These are phyloP conservation scores for Vulpes vulpes DNA, from an alignment of 2,113 vertebrate genomes.

Conservation along the genomic window DNA sequence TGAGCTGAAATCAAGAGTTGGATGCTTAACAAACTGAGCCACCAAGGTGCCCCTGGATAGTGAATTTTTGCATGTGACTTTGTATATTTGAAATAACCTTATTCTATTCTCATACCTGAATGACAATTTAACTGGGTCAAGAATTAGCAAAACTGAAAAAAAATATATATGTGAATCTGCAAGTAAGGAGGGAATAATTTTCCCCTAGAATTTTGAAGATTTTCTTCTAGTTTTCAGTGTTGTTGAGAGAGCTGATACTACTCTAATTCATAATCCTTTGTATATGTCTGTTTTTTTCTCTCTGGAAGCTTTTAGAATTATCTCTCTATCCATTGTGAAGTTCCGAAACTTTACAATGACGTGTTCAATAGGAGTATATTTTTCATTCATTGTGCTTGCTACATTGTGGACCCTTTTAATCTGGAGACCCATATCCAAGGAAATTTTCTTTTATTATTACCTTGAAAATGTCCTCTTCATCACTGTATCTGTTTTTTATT, in stretches of 20 bases:
- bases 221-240: background rate
- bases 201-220: constrained; percentile 1
- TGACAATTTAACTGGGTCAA: background rate
- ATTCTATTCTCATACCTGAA: background rate
- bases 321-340: background rate
- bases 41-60: background rate
- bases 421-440: background rate
- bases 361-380: background rate
- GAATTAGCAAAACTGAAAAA: background rate
- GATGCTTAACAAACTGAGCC: background rate
- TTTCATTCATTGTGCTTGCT: constrained; percentile 9
- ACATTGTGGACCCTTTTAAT: background rate
- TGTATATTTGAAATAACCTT: background rate
- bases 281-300: background rate
- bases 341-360: background rate
- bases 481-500: background rate
- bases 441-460: background rate
- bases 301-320: background rate
- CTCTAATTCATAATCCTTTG: background rate
- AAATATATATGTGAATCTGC: background rate
- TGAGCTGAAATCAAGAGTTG: background rate
- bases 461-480: background rate
- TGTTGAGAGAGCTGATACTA: background rate
- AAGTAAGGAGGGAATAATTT: background rate
- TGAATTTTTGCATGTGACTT: background rate